These are phyloP conservation scores for Sycobia sp. DNA, from an alignment of 1,140 invertebrate species.

Conservation along the genomic window DNA sequence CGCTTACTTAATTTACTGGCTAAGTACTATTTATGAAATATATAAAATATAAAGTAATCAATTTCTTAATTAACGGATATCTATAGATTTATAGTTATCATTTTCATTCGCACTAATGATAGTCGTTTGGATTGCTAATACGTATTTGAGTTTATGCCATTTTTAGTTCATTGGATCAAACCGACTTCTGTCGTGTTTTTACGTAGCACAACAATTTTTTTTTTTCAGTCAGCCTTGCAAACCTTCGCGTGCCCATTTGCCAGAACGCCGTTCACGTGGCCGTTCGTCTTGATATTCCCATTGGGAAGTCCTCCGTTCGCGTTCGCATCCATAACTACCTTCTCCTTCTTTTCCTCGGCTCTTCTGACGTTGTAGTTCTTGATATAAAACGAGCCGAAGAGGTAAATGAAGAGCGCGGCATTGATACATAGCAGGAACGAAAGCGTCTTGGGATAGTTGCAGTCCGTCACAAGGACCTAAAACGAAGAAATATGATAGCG, in stretches of 20 bases:
- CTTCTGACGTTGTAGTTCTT: slow-evolving; percentile 66
- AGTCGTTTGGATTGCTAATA: too few species aligned
- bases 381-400: slow-evolving; percentile 85
- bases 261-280: neutral
- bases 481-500: neutral
- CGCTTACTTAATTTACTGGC: too few species aligned
- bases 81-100: too few species aligned
- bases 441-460: slow-evolving; percentile 72
- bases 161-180: too few species aligned
- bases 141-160: too few species aligned
- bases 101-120: too few species aligned
- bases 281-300: slow-evolving; percentile 7
- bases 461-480: slow-evolving; percentile 60
- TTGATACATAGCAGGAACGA: slow-evolving; percentile 74
- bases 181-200: too few species aligned
- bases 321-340: neutral
- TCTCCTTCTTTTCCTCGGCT: slow-evolving; percentile 38
- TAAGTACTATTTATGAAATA: too few species aligned
- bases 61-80: too few species aligned
- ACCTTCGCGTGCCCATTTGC: neutral
- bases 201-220: too few species aligned
- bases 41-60: too few species aligned
- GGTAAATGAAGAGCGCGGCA: slow-evolving; percentile 78
- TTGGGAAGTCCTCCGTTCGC: slow-evolving; percentile 12
- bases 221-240: too few species aligned